These are phyloP conservation scores for Phyllostomus discolor DNA, from an alignment of 2,113 vertebrate genomes.

Conservation along the genomic window DNA sequence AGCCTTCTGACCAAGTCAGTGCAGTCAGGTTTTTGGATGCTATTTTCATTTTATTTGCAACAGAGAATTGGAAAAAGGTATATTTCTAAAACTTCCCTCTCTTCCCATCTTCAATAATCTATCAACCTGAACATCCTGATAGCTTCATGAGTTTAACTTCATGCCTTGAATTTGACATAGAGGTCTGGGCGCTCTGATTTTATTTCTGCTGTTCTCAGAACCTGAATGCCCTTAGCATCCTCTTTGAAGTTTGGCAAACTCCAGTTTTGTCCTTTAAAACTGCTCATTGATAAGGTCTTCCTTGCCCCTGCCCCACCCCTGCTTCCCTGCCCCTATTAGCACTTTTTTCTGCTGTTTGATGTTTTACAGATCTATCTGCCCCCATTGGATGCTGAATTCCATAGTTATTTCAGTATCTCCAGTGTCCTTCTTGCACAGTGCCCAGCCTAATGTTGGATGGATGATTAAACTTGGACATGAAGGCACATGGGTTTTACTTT, in stretches of 20 bases:
- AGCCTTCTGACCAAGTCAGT: background rate
- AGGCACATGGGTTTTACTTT: background rate
- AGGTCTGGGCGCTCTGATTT: background rate
- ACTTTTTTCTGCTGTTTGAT: background rate
- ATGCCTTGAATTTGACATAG: background rate
- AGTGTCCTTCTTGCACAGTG: background rate
- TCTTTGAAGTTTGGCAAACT: background rate
- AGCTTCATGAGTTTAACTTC: background rate
- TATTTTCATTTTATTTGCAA: background rate
- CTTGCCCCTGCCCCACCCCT: background rate
- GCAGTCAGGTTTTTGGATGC: background rate
- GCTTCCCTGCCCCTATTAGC: background rate
- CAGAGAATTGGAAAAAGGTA: background rate
- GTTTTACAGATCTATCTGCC: background rate
- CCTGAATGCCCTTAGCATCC: background rate
- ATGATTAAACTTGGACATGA: background rate
- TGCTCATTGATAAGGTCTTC: background rate
- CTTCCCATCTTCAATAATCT: background rate
- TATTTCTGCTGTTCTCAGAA: background rate
- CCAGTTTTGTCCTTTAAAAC: background rate
- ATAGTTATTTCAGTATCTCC: background rate
- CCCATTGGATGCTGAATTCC: background rate
- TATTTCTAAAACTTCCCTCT: background rate
- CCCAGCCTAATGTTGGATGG: background rate
- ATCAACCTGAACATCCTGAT: background rate